Percentiles rank a stretch among this genome's conserved stretches.
phyloP scores from a whole-genome alignment of 2,113 vertebrate genomes.

The Odocoileus hemionus region DNA sequence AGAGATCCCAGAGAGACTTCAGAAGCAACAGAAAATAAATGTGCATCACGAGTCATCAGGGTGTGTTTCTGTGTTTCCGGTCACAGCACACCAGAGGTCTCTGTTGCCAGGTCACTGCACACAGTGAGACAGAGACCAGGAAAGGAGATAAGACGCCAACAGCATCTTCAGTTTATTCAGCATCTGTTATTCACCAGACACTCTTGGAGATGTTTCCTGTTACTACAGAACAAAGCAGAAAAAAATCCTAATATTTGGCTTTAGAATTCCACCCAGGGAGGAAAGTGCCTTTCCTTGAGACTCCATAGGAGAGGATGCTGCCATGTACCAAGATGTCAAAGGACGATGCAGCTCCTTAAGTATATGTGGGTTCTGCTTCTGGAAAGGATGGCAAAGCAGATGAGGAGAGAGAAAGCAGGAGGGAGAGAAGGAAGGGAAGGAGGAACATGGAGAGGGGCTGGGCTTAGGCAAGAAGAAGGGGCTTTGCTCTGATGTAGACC shows the following conservation, averaged over 20 bases:
- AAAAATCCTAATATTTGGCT: background rate
- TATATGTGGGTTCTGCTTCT: background rate
- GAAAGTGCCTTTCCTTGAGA: background rate
- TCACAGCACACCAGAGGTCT: background rate
- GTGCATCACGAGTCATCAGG: accelerated
- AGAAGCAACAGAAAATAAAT: background rate
- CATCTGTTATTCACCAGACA: background rate
- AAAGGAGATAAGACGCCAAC: background rate
- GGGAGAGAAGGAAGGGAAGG: background rate
- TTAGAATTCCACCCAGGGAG: background rate
- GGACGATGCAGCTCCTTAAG: background rate
- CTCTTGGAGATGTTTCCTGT: background rate
- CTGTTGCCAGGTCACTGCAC: background rate
- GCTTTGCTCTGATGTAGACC: background rate
- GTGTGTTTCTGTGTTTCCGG: background rate
- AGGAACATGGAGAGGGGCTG: background rate
- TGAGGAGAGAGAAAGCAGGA: background rate
- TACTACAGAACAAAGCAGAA: slow-evolving; percentile 1
- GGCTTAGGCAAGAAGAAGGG: background rate
- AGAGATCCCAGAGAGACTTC: background rate
- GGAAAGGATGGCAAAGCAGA: background rate
- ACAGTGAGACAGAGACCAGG: accelerated
- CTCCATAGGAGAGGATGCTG: background rate
- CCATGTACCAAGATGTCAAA: background rate
- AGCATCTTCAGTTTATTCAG: background rate